Evolutionary conservation across 2,888 invertebrate species (phyloP).

Genomic region (Eupsilia transversa): DNA sequence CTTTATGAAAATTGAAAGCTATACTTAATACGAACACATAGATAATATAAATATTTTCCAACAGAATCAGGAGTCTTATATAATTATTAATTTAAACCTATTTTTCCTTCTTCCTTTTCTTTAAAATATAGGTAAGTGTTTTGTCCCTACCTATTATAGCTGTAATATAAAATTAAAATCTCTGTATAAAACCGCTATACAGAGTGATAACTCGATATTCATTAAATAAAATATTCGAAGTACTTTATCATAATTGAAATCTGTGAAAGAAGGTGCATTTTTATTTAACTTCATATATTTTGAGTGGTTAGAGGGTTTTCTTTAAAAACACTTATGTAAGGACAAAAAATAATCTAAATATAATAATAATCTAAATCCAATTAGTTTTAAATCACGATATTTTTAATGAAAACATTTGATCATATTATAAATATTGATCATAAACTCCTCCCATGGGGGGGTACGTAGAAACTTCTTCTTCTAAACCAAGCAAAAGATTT

Average conservation of each 20-base stretch:
- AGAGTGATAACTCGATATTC: slow-evolving; percentile 10
- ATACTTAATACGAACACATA: neutral
- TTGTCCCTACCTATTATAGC: neutral
- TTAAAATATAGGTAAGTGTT: neutral
- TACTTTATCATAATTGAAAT: slow-evolving; percentile 48
- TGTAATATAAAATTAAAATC: neutral
- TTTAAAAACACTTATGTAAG: neutral
- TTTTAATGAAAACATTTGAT: neutral
- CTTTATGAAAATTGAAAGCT: neutral
- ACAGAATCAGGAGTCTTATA: neutral
- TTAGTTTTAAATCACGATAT: neutral
- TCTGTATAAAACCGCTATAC: neutral
- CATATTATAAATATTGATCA: neutral
- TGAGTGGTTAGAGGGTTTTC: neutral
- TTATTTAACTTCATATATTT: slow-evolving; percentile 1
- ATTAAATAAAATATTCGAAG: slow-evolving; percentile 40
- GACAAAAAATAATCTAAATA: neutral
- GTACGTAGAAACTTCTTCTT: neutral
- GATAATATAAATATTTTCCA: neutral
- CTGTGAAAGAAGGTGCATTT: slow-evolving; percentile 23
- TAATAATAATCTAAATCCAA: neutral
- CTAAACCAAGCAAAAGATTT: too few species aligned
- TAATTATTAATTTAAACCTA: neutral
- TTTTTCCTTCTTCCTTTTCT: neutral
- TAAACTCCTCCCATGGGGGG: neutral